These are phyloP conservation scores for Herminia tarsipennalis DNA, from an alignment of 2,888 invertebrate genomes.

Conservation along the genomic window DNA sequence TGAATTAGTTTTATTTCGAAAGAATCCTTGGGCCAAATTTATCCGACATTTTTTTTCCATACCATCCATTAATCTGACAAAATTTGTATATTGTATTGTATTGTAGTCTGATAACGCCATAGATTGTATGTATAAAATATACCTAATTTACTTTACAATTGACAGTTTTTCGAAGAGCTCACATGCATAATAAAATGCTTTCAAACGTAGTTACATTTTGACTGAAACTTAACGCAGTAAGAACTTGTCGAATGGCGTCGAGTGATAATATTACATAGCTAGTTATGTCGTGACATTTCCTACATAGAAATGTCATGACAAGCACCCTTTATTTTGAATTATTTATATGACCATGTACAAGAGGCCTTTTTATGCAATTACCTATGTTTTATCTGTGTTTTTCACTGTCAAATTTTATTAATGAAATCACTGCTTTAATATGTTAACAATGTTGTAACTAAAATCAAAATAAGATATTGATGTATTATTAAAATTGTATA, in stretches of 20 bases:
- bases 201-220: slow-evolving; percentile 27
- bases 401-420: not conserved
- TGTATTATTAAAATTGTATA: not conserved
- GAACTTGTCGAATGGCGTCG: slow-evolving; percentile 52
- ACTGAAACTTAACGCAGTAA: slow-evolving; percentile 35
- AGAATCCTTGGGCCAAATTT: too few relatives aligned
- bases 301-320: slow-evolving; percentile 21
- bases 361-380: slow-evolving; percentile 22
- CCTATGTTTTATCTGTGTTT: not conserved
- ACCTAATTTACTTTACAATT: too few relatives aligned
- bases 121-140: too few relatives aligned
- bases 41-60: too few relatives aligned
- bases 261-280: slow-evolving; percentile 47
- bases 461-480: too few relatives aligned
- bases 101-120: too few relatives aligned
- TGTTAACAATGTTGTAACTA: too few relatives aligned
- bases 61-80: too few relatives aligned
- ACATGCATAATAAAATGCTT: not conserved
- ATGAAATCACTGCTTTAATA: too few relatives aligned
- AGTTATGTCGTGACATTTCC: slow-evolving; percentile 31
- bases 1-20: too few relatives aligned
- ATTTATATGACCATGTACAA: slow-evolving; percentile 19
- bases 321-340: slow-evolving; percentile 33
- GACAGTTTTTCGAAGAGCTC: not conserved
- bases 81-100: too few relatives aligned